These are phyloP conservation scores for Ophion slaviceki DNA, from an alignment of 2,888 invertebrate genomes.

Conservation along the genomic window DNA sequence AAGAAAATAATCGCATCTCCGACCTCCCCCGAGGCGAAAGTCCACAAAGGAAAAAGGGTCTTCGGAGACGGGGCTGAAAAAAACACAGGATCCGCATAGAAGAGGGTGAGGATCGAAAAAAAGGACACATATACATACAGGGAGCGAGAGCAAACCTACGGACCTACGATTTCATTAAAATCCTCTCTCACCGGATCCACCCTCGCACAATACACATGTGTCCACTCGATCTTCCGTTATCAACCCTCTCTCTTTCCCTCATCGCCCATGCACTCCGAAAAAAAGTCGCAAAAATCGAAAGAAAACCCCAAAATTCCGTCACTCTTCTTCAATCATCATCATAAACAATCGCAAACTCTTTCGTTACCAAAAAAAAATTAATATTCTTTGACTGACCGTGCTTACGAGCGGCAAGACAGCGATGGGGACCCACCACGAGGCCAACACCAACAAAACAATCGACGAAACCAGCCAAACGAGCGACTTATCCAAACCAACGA, in stretches of 20 bases:
- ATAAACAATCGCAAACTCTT: not conserved
- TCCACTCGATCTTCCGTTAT: not conserved
- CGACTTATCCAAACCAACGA: not conserved
- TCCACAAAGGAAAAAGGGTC: constrained; percentile 1
- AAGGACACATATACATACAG: constrained; percentile 12
- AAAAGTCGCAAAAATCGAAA: not conserved
- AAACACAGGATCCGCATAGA: constrained; percentile 1
- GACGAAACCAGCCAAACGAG: not conserved
- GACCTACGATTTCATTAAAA: constrained; percentile 57
- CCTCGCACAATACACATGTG: constrained; percentile 6
- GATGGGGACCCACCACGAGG: constrained; percentile 15
- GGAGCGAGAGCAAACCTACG: constrained; percentile 17
- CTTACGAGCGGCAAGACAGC: not conserved
- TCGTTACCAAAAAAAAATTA: not conserved
- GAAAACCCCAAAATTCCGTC: not conserved
- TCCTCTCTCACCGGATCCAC: constrained; percentile 39
- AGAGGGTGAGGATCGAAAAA: constrained; percentile 41
- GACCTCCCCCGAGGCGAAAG: constrained; percentile 19
- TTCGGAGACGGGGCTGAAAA: not conserved
- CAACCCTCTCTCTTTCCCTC: not conserved
- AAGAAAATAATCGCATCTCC: constrained; percentile 1
- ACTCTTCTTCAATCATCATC: too few species aligned
- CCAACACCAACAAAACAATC: constrained; percentile 35
- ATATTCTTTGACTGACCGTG: constrained; percentile 37
- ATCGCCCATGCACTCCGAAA: not conserved